phyloP scores from a whole-genome alignment of 2,113 vertebrate genomes.

The Collichthys lucidus region DNA sequence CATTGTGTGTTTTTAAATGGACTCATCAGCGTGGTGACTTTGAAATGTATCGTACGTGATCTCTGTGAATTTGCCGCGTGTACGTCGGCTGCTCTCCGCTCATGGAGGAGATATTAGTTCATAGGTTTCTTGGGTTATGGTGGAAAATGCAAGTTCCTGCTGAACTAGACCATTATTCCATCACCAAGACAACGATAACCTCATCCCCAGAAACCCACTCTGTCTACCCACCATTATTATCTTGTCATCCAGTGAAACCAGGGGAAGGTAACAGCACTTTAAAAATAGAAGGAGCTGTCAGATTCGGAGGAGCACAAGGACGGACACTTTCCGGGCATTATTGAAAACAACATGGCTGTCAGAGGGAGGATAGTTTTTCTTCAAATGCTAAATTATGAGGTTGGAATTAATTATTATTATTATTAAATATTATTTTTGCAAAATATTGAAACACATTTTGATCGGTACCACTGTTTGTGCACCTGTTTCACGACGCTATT shows the following conservation, averaged over 20 bases:
- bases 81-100: no score
- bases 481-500: no score
- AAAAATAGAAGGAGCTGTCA: constrained; percentile 44
- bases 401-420: not conserved
- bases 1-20: no score
- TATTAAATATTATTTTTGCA: not conserved
- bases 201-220: constrained; percentile 56
- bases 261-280: constrained; percentile 47
- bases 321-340: constrained; percentile 8
- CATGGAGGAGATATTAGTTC: no score
- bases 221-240: constrained; percentile 63
- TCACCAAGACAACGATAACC: constrained; percentile 56
- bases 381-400: constrained; percentile 22
- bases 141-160: constrained; percentile 27
- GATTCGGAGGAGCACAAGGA: constrained; percentile 13
- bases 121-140: constrained; percentile 16
- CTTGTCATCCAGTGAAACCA: constrained; percentile 63
- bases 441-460: not conserved
- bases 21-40: no score
- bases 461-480: no score
- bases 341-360: not conserved
- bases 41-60: no score
- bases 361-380: not conserved
- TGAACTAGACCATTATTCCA: constrained; percentile 62
- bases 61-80: no score